Evolutionary conservation across 2,113 vertebrate genomes (phyloP).

Genomic region (Pseudorhombus dupliciocellatus): DNA sequence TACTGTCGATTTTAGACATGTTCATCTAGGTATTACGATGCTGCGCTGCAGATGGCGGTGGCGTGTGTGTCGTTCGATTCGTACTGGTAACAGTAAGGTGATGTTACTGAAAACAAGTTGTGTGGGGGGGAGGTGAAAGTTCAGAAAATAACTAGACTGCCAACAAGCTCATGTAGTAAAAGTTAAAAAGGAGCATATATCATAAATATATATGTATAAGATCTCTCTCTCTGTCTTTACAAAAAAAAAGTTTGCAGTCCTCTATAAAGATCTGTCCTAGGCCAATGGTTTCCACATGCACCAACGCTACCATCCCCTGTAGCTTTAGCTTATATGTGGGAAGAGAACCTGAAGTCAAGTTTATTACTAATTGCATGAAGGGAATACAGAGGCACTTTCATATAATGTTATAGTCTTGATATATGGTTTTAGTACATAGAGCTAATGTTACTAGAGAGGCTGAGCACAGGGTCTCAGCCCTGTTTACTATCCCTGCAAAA

Average conservation of each 20-base stretch:
- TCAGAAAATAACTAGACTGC: constrained; percentile 87
- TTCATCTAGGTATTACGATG: constrained; percentile 69
- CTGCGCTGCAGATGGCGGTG: constrained; percentile 68
- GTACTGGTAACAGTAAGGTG: constrained; percentile 65
- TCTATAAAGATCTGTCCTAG: constrained; percentile 72
- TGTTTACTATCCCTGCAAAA: constrained; percentile 76
- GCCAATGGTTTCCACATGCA: constrained; percentile 69
- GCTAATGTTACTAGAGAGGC: constrained; percentile 67
- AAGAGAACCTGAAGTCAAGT: constrained; percentile 80
- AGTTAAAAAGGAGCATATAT: constrained; percentile 80
- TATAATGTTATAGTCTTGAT: constrained; percentile 73
- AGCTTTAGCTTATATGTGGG: constrained; percentile 78
- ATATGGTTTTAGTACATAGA: constrained; percentile 72
- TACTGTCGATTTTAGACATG: constrained; percentile 76
- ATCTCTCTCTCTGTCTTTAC: constrained; percentile 75
- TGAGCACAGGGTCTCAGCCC: constrained; percentile 60
- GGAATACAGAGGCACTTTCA: constrained; percentile 84
- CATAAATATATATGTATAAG: constrained; percentile 82
- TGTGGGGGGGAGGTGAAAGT: constrained; percentile 24
- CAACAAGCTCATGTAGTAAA: constrained; percentile 74
- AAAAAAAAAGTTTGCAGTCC: constrained; percentile 72
- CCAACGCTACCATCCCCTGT: constrained; percentile 58
- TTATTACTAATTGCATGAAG: constrained; percentile 80
- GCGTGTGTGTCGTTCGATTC: constrained; percentile 63
- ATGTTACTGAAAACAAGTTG: constrained; percentile 59